Evolutionary conservation across 1,140 invertebrate genomes (phyloP).

Genomic region (Neodiprion pinetum): DNA sequence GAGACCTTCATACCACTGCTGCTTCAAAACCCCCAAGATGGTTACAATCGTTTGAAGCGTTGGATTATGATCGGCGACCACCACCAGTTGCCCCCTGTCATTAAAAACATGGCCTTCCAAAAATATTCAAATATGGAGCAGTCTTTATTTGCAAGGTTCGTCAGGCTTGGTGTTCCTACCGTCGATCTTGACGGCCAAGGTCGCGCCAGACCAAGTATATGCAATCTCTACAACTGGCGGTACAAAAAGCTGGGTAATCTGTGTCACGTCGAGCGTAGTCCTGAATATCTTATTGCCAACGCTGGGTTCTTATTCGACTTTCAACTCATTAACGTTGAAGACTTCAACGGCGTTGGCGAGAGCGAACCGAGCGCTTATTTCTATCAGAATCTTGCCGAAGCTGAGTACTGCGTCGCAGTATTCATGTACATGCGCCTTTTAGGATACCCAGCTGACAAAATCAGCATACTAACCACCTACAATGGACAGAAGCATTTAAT

Average conservation of each 20-base stretch:
- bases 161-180: constrained; percentile 94
- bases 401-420: constrained; percentile 96
- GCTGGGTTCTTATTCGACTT: constrained; percentile 93
- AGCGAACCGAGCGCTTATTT: constrained; percentile 98
- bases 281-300: constrained; percentile 91
- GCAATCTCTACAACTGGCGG: constrained; percentile 96
- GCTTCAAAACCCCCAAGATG: constrained; percentile 96
- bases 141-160: constrained; percentile 95
- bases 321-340: constrained; percentile 95
- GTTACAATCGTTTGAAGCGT: constrained; percentile 93
- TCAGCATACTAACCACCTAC: constrained; percentile 99
- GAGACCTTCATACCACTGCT: constrained; percentile 99
- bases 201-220: constrained; percentile 90
- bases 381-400: constrained; percentile 98
- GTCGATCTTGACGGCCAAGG: constrained; percentile 98
- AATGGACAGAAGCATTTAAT: constrained; percentile 99
- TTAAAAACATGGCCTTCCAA: constrained; percentile 99
- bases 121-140: constrained; percentile 99
- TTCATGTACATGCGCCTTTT: constrained; percentile 99
- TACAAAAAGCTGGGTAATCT: constrained; percentile 96
- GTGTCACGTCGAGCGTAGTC: constrained; percentile 79
- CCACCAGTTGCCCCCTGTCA: constrained; percentile 98
- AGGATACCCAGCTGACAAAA: constrained; percentile 97
- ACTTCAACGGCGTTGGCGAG: constrained; percentile 97
- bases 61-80: constrained; percentile 99